Percentiles rank a stretch among this genome's conserved stretches.
These are phyloP conservation scores for Thamnaconus septentrionalis DNA, from an alignment of 2,113 vertebrate species.

Conservation along the genomic window DNA sequence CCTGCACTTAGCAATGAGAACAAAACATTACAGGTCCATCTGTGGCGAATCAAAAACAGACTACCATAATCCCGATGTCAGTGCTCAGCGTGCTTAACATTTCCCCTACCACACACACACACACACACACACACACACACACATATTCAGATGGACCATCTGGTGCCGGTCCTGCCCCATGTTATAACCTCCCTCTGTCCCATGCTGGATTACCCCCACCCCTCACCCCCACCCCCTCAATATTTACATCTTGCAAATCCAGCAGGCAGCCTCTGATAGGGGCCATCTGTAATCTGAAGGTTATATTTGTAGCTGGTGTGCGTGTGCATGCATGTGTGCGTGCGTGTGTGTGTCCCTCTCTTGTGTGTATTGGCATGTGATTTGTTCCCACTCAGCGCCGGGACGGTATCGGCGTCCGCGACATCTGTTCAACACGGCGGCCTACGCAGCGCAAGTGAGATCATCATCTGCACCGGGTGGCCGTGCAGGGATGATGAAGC, in stretches of 20 bases:
- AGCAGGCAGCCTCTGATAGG: constrained; percentile 57
- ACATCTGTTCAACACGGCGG: constrained; percentile 73
- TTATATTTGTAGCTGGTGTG: constrained; percentile 43
- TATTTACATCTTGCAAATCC: constrained; percentile 76
- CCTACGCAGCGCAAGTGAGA: constrained; percentile 51
- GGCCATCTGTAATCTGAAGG: constrained; percentile 75
- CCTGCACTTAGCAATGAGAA: constrained; percentile 29
- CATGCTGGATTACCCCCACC: constrained; percentile 62
- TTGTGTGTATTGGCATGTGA: constrained; percentile 36
- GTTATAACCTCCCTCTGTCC: constrained; percentile 32
- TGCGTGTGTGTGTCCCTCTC: constrained; percentile 12
- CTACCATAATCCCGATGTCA: constrained; percentile 62
- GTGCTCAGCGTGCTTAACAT: constrained; percentile 35
- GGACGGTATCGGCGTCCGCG: constrained; percentile 62
- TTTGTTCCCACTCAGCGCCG: constrained; percentile 63
- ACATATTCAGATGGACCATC: constrained; percentile 44
- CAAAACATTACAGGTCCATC: constrained; percentile 38
- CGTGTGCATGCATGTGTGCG: constrained; percentile 5
- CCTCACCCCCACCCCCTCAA: constrained; percentile 21
- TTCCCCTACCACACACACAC: constrained; percentile 24
- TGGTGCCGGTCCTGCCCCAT: constrained; percentile 42
- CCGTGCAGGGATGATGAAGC: neutral
- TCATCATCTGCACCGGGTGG: constrained; percentile 47
- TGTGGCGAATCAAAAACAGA: constrained; percentile 49
- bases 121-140: constrained; percentile 20